A percentile compares a stretch with the other conserved stretches of the same genome.
Evolutionary conservation across 2,113 vertebrate species (phyloP).

Genomic region (Phylloscopus trochiloides): DNA sequence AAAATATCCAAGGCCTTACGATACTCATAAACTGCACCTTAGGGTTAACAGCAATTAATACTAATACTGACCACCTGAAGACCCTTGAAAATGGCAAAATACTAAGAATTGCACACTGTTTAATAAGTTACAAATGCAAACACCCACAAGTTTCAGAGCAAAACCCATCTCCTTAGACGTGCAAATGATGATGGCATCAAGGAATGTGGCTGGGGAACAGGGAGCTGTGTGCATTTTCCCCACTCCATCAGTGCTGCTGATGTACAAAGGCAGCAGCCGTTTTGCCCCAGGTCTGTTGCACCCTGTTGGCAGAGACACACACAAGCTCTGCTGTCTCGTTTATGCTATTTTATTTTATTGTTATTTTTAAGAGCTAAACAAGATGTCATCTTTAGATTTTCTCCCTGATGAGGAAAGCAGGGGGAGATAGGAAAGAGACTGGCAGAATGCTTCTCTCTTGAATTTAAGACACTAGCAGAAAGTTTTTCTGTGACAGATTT

Average conservation of each 20-base stretch:
- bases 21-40: background rate
- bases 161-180: background rate
- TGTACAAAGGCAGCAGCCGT: background rate
- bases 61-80: background rate
- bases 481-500: background rate
- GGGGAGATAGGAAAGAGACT: background rate
- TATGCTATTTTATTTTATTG: background rate
- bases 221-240: background rate
- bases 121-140: background rate
- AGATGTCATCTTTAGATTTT: background rate
- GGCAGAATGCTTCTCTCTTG: rapidly evolving
- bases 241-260: background rate
- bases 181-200: background rate
- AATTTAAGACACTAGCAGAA: background rate
- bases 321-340: background rate
- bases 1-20: background rate
- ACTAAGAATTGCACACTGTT: background rate
- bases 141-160: background rate
- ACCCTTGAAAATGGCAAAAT: background rate
- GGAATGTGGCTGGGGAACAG: background rate
- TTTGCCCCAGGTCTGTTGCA: background rate
- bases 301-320: background rate
- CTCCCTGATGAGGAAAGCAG: background rate
- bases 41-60: background rate
- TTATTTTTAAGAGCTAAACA: background rate